These are phyloP conservation scores for Leucoma salicis DNA, from an alignment of 2,888 invertebrate genomes.

Conservation along the genomic window DNA sequence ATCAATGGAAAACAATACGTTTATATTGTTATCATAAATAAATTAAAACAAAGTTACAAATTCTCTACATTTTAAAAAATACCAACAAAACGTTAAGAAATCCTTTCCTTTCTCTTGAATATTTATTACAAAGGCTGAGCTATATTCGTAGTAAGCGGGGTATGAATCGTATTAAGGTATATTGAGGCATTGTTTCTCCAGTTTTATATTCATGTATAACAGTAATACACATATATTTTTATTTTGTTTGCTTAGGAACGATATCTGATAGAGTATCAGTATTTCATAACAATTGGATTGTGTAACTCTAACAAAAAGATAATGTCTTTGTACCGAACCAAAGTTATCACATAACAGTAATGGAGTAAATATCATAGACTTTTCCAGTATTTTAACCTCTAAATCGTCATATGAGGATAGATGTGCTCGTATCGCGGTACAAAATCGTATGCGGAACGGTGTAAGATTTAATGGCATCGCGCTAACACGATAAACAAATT, in stretches of 20 bases:
- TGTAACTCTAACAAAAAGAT: background rate
- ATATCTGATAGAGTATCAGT: background rate
- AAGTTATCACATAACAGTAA: no score
- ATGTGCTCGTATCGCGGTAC: no score
- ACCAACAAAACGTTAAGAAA: background rate
- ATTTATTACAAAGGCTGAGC: constrained; percentile 5
- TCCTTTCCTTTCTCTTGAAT: background rate
- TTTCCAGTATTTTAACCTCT: no score
- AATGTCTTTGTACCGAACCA: no score
- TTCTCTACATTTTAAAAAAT: background rate
- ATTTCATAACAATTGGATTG: constrained; percentile 17
- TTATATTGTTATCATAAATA: background rate
- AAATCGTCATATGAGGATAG: no score
- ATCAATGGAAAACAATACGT: background rate
- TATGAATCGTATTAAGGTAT: background rate
- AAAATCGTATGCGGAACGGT: no score
- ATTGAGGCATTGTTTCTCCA: background rate
- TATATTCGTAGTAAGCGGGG: background rate
- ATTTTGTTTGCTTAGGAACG: background rate
- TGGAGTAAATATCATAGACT: no score
- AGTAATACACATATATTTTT: background rate
- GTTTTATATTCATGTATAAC: background rate
- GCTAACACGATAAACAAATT: no score
- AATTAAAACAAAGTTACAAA: background rate
- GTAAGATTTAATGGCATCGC: no score